phyloP scores from a whole-genome alignment of 2,113 vertebrate genomes.

The Macaca mulatta region DNA sequence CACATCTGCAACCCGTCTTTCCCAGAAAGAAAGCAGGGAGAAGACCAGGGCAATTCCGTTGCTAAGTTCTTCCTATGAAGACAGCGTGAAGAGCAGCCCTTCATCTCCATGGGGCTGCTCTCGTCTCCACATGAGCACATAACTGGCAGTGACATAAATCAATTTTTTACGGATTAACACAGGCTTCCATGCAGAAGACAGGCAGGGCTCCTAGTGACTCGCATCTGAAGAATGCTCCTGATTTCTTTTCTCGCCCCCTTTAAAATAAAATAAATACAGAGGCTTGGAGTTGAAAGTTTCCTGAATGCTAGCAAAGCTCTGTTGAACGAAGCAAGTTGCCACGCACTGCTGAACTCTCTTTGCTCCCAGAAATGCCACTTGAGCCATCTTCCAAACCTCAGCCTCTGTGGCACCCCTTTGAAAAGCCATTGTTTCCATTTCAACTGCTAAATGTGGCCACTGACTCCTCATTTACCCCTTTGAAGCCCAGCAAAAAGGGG shows the following conservation, averaged over 20 bases:
- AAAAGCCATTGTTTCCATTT: slow-evolving; percentile 64
- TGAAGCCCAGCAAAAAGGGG: slow-evolving; percentile 40
- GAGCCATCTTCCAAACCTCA: slow-evolving; percentile 35
- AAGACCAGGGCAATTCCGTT: slow-evolving; percentile 27
- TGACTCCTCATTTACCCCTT: slow-evolving; percentile 48
- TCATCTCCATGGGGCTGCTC: slow-evolving; percentile 51
- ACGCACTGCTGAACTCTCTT: not conserved
- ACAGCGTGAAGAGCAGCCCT: not conserved
- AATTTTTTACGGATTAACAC: slow-evolving; percentile 63
- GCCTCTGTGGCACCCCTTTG: not conserved
- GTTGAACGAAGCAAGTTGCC: not conserved
- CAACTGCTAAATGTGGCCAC: slow-evolving; percentile 26
- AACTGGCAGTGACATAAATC: slow-evolving; percentile 74
- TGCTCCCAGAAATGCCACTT: slow-evolving; percentile 18
- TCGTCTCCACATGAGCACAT: slow-evolving; percentile 41
- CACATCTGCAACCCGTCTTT: slow-evolving; percentile 42
- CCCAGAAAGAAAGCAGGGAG: slow-evolving; percentile 24
- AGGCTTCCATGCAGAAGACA: slow-evolving; percentile 55
- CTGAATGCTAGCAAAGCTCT: not conserved
- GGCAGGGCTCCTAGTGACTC: slow-evolving; percentile 48
- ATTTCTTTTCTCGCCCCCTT: slow-evolving; percentile 56
- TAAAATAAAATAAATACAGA: slow-evolving; percentile 64
- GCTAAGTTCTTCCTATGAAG: slow-evolving; percentile 47
- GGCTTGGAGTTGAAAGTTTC: slow-evolving; percentile 43
- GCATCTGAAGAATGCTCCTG: slow-evolving; percentile 33